These are phyloP conservation scores for Periophthalmus modestus DNA, from an alignment of 2,113 vertebrate genomes.

Conservation along the genomic window DNA sequence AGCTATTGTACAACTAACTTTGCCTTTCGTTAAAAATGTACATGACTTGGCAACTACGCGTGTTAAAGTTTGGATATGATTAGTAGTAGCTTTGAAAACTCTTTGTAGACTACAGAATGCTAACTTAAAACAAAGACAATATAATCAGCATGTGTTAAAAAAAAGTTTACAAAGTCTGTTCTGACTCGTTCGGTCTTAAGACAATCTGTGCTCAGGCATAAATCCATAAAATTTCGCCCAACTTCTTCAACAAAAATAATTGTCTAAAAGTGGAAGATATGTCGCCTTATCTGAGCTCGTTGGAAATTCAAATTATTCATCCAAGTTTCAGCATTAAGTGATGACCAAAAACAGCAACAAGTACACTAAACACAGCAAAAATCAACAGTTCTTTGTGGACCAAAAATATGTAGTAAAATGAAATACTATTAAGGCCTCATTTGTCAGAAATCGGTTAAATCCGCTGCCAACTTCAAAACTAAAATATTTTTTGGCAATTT, in stretches of 20 bases:
- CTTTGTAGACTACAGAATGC: constrained; percentile 54
- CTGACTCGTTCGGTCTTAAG: constrained; percentile 34
- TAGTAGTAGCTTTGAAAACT: constrained; percentile 65
- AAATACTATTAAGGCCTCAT: too few species aligned
- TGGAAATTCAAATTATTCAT: not conserved
- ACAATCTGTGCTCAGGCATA: constrained; percentile 37
- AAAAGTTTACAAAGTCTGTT: constrained; percentile 34
- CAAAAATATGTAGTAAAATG: not conserved
- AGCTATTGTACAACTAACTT: constrained; percentile 68
- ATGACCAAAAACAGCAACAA: not conserved
- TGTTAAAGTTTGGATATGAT: constrained; percentile 64
- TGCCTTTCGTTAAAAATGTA: constrained; percentile 29
- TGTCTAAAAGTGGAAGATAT: not conserved
- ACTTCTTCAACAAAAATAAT: not conserved
- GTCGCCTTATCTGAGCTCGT: not conserved
- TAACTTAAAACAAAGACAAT: constrained; percentile 45
- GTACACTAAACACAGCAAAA: constrained; percentile 21
- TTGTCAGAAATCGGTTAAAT: not conserved
- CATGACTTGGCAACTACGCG: constrained; percentile 53
- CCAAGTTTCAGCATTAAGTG: not conserved
- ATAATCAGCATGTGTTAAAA: constrained; percentile 8
- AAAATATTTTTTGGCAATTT: not conserved
- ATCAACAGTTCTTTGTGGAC: not conserved
- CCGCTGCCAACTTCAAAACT: not conserved
- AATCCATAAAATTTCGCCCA: not conserved